phyloP scores from a whole-genome alignment of 2,113 vertebrate genomes.

The crab-eating macaque (Macaca fascicularis) region T2T-MFA8v1.1 NC_088380.1:10520001-10520500 shows the following conservation, averaged over 20 bases:
- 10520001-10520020: not conserved
- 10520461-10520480: not conserved
- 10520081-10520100: not conserved
- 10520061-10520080: not conserved
- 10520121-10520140: not conserved
- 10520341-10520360: not conserved
- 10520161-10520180: not conserved
- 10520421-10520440: not conserved
- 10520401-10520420: not conserved
- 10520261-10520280: not conserved
- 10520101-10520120: not conserved
- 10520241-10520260: not conserved
- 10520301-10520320: not conserved
- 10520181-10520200: not conserved
- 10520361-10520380: not conserved
- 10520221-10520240: too few relatives aligned
- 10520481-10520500: not conserved
- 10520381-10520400: not conserved
- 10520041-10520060: not conserved
- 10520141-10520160: too few relatives aligned
- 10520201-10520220: too few relatives aligned
- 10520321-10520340: not conserved
- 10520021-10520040: not conserved
- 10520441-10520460: not conserved
- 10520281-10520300: not conserved